These are phyloP conservation scores for Montipora capitata DNA, from an alignment of 92 coral and sea anemone species.

Conservation along the genomic window DNA sequence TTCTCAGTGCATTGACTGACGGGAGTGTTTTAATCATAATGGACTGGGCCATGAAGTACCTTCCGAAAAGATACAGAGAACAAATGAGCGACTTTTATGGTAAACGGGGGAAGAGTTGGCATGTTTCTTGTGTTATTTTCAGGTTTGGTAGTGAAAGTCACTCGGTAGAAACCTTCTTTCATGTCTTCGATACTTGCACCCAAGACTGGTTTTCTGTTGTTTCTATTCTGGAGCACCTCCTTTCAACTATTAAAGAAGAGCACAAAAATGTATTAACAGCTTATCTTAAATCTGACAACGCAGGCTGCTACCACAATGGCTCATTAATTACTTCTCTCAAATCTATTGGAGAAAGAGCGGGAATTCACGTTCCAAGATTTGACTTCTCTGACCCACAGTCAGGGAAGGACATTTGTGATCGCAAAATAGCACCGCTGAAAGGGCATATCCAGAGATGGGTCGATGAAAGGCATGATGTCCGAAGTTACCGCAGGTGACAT, in stretches of 20 bases:
- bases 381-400: slow-evolving; percentile 71
- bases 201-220: slow-evolving; percentile 69
- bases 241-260: slow-evolving; percentile 42
- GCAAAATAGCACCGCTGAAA: slow-evolving; percentile 77
- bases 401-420: slow-evolving; percentile 43
- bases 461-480: slow-evolving; percentile 31
- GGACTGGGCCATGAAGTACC: too few species aligned
- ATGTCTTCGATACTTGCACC: slow-evolving; percentile 44
- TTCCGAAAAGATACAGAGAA: too few species aligned
- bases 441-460: slow-evolving; percentile 71
- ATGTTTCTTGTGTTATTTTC: too few species aligned
- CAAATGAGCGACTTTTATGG: too few species aligned
- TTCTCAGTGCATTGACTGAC: neutral
- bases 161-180: slow-evolving; percentile 17
- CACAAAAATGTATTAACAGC: slow-evolving; percentile 18
- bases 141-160: too few species aligned
- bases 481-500: slow-evolving; percentile 62
- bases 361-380: slow-evolving; percentile 55
- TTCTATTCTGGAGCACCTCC: slow-evolving; percentile 31
- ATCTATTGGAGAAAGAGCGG: slow-evolving; percentile 45
- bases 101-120: too few species aligned
- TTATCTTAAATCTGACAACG: neutral
- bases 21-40: too few species aligned
- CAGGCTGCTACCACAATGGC: slow-evolving; percentile 70
- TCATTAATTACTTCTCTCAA: slow-evolving; percentile 48